Evolutionary conservation across 2,888 invertebrate species (phyloP).

Genomic region (Luffia ferchaultella): DNA sequence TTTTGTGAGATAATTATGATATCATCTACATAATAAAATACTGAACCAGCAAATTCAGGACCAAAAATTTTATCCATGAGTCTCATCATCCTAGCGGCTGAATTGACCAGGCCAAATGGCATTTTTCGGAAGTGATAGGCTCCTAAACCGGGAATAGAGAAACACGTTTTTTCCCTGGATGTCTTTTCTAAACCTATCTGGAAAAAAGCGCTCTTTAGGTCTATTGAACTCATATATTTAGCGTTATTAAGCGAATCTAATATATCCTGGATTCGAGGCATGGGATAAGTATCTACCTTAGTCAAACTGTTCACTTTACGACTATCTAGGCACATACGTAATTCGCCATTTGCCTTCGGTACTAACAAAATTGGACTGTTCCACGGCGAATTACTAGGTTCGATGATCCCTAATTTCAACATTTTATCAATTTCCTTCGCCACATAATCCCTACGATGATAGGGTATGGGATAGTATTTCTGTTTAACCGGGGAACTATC

Average conservation of each 20-base stretch:
- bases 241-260: neutral
- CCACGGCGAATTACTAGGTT: neutral
- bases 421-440: neutral
- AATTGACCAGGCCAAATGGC: neutral
- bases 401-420: neutral
- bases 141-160: neutral
- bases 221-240: neutral
- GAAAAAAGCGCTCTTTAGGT: neutral
- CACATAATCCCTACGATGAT: neutral
- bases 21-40: neutral
- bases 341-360: neutral
- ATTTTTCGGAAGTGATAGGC: neutral
- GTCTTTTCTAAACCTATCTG: neutral
- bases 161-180: neutral
- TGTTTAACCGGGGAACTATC: neutral
- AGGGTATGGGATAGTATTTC: neutral
- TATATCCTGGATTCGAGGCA: neutral
- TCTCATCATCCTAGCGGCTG: neutral
- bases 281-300: neutral
- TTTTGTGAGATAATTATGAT: neutral
- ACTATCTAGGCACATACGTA: neutral
- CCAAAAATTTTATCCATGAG: neutral
- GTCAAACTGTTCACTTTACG: neutral
- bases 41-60: neutral
- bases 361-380: neutral